Percentiles rank a stretch among this genome's conserved stretches.
phyloP scores from a whole-genome alignment of 2,888 invertebrate species.

The Notodonta ziczac region DNA sequence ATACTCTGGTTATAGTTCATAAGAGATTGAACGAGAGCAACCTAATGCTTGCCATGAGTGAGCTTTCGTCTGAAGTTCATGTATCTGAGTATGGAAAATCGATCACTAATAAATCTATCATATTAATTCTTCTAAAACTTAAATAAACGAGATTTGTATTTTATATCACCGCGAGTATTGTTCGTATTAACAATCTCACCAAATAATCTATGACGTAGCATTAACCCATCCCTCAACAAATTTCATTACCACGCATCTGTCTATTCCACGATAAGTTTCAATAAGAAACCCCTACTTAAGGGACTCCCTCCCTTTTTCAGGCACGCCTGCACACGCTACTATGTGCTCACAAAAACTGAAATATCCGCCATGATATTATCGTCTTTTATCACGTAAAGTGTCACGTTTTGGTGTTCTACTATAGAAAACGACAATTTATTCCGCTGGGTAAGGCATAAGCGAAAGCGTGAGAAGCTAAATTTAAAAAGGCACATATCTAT shows the following conservation, averaged over 20 bases:
- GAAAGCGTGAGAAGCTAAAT: not conserved
- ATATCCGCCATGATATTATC: slow-evolving; percentile 51
- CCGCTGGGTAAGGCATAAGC: slow-evolving; percentile 18
- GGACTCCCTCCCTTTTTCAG: slow-evolving; percentile 30
- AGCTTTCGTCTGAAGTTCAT: too few species aligned
- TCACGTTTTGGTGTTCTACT: slow-evolving; percentile 48
- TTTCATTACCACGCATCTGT: not conserved
- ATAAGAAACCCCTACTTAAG: slow-evolving; percentile 39
- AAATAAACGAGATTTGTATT: too few species aligned
- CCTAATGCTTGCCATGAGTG: too few species aligned
- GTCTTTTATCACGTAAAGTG: slow-evolving; percentile 61
- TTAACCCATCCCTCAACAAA: slow-evolving; percentile 2
- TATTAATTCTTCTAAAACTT: too few species aligned
- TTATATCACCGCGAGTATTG: too few species aligned
- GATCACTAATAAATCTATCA: too few species aligned
- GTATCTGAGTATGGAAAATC: too few species aligned
- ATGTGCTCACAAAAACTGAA: slow-evolving; percentile 49
- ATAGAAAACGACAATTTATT: slow-evolving; percentile 41
- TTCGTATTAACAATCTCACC: too few species aligned
- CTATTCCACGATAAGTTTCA: slow-evolving; percentile 27
- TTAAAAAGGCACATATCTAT: not conserved
- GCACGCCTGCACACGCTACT: slow-evolving; percentile 41
- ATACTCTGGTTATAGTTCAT: too few species aligned
- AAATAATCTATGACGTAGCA: not conserved
- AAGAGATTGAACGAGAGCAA: too few species aligned